Base-by-base conservation (phyloP, 2,113 vertebrate species). In the Myotis brandtii region DNA sequence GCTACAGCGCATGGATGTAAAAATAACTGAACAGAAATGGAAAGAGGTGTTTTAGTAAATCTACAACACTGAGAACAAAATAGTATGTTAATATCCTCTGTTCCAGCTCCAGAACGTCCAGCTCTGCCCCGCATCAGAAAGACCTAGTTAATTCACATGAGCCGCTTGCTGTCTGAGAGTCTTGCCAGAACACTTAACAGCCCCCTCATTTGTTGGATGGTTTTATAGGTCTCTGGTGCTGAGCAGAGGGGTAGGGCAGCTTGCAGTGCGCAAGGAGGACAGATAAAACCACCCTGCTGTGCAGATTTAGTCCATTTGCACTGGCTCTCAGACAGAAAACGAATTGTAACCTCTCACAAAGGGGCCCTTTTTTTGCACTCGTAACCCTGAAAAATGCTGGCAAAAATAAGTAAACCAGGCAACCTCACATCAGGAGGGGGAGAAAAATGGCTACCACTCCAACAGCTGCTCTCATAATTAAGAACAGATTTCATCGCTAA, bases 381-480 rank as follows among this genome's bases (percentile, higher is more conserved):
- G 97, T 97, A 98, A 97, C 92, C 97, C 98, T 98, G 97, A 98
- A 97, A 98, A 98, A 98, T 97, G 95, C 97, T 97, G 96, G 97
- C 98, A 97, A 98, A 98, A 98, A 98, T 96, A 97, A 98, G 98
- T 98, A 98, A 98, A 99, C 98, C 98, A 98, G 97, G 97, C 97
- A 98, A 98, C 97, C 98, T 98, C 98, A 97, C 98, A 98, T 98
- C 97, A 98, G 97, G 98, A 98, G 96, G 46, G 86, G 96, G 96
- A 97, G 96, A 97, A 96, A 97, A 98, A 98, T 96, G 98, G 96
- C 97, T 98, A 96, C 97, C 97, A 97, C 97, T 97, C 85, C 96
- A 98, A 98, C 98, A 99, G 98, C 98, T 99, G 99, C 97, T 98
- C 98, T 98, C 94, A 97, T 99, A 99, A 99, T 99, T 98, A 99